Evolutionary conservation across 2,113 vertebrate species (phyloP).

Genomic region (Oriolus oriolus): DNA sequence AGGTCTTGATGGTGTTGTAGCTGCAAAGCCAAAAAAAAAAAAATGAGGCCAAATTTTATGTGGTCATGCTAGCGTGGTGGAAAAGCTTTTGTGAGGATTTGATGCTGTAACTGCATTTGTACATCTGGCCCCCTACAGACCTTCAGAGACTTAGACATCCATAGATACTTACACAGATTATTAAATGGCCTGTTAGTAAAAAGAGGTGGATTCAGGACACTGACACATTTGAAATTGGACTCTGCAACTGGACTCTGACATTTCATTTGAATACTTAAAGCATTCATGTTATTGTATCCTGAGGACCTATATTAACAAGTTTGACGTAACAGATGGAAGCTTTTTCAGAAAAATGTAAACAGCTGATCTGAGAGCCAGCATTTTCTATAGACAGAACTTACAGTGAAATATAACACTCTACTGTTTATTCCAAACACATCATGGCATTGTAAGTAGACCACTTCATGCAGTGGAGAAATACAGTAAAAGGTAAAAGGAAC

Average conservation of each 20-base stretch:
- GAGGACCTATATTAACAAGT: slow-evolving; percentile 63
- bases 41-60: slow-evolving; percentile 25
- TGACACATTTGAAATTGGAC: slow-evolving; percentile 26
- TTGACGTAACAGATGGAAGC: slow-evolving; percentile 66
- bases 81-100: slow-evolving; percentile 63
- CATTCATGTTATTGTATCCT: slow-evolving; percentile 65
- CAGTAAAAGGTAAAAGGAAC: not conserved
- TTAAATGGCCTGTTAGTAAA: slow-evolving; percentile 54
- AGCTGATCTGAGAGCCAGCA: slow-evolving; percentile 48
- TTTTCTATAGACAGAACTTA: slow-evolving; percentile 57
- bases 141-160: slow-evolving; percentile 34
- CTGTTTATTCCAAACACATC: slow-evolving; percentile 55
- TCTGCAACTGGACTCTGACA: slow-evolving; percentile 43
- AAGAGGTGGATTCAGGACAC: slow-evolving; percentile 68
- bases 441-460: not conserved
- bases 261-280: slow-evolving; percentile 62
- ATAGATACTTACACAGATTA: slow-evolving; percentile 49
- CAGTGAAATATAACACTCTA: slow-evolving; percentile 41
- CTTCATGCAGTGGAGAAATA: slow-evolving; percentile 8
- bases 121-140: slow-evolving; percentile 60
- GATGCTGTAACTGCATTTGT: slow-evolving; percentile 48
- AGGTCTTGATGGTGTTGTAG: not conserved
- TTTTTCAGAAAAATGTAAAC: slow-evolving; percentile 69
- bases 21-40: slow-evolving; percentile 23
- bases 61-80: not conserved